Evolutionary conservation across 2,113 vertebrate genomes (phyloP).

Genomic region (Melanerpes formicivorus): DNA sequence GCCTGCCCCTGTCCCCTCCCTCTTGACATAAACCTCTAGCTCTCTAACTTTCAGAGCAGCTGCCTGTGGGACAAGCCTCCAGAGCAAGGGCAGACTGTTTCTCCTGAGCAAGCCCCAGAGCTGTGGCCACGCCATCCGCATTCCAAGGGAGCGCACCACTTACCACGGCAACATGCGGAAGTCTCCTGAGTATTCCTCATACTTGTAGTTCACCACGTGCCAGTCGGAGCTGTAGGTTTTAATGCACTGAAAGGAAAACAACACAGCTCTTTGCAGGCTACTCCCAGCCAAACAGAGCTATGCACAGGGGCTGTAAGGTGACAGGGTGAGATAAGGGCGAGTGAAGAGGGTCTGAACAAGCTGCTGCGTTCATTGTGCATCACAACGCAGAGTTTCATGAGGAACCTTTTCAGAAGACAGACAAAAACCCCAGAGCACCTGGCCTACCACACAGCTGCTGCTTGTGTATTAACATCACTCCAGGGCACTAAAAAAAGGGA

Average conservation of each 20-base stretch:
- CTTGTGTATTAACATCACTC: not conserved
- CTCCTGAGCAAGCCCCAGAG: not conserved
- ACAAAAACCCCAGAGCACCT: not conserved
- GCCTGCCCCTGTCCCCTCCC: too few species aligned
- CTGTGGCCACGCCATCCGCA: not conserved
- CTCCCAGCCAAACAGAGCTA: not conserved
- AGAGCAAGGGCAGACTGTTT: not conserved
- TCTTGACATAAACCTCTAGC: not conserved
- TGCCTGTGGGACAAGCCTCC: not conserved
- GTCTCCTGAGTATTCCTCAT: constrained; percentile 95
- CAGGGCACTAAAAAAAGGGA: not conserved
- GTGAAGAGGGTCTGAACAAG: not conserved
- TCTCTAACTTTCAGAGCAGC: not conserved
- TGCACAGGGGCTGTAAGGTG: not conserved
- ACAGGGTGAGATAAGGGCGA: not conserved
- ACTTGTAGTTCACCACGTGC: constrained; percentile 94
- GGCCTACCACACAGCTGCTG: not conserved
- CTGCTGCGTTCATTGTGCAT: not conserved
- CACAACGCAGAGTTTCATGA: not conserved
- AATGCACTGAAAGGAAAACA: constrained; percentile 88
- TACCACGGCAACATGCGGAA: constrained; percentile 96
- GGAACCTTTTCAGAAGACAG: not conserved
- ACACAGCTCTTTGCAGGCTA: constrained; percentile 3
- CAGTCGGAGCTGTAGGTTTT: constrained; percentile 96
- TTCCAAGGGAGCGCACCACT: constrained; percentile 28